Percentiles rank a stretch among this genome's conserved stretches.
Conservation (phyloP, 2,797 vertebrate species). For the Podargus strigoides region DNA sequence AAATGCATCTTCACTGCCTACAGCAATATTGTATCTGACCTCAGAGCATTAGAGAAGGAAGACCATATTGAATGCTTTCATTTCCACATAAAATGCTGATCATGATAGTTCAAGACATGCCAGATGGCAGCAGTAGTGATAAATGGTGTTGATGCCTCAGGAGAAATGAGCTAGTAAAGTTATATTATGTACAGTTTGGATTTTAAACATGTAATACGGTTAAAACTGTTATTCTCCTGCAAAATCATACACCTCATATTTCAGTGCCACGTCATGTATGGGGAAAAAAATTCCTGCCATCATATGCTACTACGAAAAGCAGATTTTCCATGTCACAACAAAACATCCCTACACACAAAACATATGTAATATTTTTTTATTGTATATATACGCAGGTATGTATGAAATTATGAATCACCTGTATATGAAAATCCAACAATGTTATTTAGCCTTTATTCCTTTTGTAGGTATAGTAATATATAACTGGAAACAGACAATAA, state of each 20-base stretch:
- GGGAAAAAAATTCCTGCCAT: background rate
- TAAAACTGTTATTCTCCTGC: conserved; percentile 65
- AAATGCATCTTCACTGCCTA: conserved; percentile 57
- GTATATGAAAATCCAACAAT: background rate
- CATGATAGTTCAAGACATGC: conserved; percentile 67
- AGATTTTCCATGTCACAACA: background rate
- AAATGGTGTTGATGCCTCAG: conserved; percentile 72
- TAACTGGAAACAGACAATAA: background rate
- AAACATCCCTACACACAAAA: background rate
- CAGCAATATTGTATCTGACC: conserved; percentile 69
- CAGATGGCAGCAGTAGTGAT: conserved; percentile 72
- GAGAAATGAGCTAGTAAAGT: conserved; percentile 73
- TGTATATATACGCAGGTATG: background rate
- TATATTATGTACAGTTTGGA: conserved; percentile 69
- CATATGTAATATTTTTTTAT: background rate
- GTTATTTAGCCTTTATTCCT: background rate
- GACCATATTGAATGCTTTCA: conserved; percentile 68
- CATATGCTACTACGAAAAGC: background rate
- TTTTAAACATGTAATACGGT: conserved; percentile 69
- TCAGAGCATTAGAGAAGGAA: conserved; percentile 63
- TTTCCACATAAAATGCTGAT: conserved; percentile 76
- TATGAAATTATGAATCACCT: background rate
- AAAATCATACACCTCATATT: conserved; percentile 46
- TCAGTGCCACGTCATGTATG: conserved; percentile 14
- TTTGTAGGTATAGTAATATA: background rate